Percentiles rank a stretch among this genome's conserved stretches.
phyloP scores from a whole-genome alignment of 2,113 vertebrate genomes.

The Catharus bicknelli region DNA sequence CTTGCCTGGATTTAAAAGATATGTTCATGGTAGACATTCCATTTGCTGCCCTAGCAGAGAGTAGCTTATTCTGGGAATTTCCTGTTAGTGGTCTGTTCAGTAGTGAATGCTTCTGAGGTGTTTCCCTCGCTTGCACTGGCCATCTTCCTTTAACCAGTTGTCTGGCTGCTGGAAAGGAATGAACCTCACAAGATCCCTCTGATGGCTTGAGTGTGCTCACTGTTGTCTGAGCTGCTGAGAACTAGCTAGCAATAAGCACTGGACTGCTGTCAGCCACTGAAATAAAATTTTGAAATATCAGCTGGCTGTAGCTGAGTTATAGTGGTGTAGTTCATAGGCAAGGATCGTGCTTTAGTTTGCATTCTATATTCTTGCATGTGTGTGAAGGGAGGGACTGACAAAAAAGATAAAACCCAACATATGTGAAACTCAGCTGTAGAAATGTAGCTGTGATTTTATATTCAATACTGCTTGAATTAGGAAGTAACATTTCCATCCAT shows the following conservation, averaged over 20 bases:
- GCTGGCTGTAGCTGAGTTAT: not conserved
- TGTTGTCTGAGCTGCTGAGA: not conserved
- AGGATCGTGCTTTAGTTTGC: not conserved
- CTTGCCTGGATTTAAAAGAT: not conserved
- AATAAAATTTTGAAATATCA: not conserved
- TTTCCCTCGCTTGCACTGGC: constrained; percentile 28
- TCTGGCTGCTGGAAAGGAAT: not conserved
- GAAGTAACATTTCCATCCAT: not conserved
- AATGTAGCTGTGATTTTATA: not conserved
- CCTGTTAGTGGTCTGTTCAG: constrained; percentile 16
- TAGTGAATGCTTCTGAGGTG: not conserved
- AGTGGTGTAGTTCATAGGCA: not conserved
- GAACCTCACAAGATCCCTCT: not conserved
- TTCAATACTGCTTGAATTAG: not conserved
- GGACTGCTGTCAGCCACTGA: not conserved
- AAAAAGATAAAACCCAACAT: not conserved
- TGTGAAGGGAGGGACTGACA: not conserved
- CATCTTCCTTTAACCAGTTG: constrained; percentile 21
- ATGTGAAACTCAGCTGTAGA: not conserved
- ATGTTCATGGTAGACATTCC: not conserved
- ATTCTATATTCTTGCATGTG: not conserved
- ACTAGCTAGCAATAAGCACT: not conserved
- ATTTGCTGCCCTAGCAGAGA: not conserved
- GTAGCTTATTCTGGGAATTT: not conserved
- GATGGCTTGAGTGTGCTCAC: constrained; percentile 1